Evolutionary conservation across 2,888 invertebrate genomes (phyloP).

Genomic region (Agelastica alni): DNA sequence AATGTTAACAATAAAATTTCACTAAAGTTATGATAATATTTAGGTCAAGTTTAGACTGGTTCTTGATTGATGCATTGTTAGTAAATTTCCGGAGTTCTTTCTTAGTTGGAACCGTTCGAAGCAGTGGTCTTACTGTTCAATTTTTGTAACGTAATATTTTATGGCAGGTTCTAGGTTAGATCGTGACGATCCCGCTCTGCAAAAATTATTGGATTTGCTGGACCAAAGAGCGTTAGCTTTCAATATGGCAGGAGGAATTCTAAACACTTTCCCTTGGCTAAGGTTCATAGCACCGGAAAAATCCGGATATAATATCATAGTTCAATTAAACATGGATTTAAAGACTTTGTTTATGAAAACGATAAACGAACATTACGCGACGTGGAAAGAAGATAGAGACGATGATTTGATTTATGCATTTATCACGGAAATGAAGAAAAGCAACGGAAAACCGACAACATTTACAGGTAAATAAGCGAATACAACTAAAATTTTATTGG

Average conservation of each 20-base stretch:
- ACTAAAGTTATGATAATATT: no score
- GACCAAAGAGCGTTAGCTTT: slow-evolving; percentile 60
- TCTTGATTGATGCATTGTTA: no score
- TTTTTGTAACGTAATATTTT: slow-evolving; percentile 9
- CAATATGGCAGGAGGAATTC: slow-evolving; percentile 53
- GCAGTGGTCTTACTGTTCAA: no score
- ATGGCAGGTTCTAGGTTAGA: slow-evolving; percentile 52
- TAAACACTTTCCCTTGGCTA: slow-evolving; percentile 67
- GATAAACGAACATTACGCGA: slow-evolving; percentile 62
- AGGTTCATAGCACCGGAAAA: slow-evolving; percentile 64
- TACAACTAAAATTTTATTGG: neutral
- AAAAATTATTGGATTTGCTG: slow-evolving; percentile 58
- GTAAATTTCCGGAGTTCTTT: no score
- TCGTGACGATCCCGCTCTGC: slow-evolving; percentile 55
- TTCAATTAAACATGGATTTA: slow-evolving; percentile 62
- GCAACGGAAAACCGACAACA: slow-evolving; percentile 44
- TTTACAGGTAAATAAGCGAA: slow-evolving; percentile 56
- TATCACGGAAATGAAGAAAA: slow-evolving; percentile 63
- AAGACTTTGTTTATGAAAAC: slow-evolving; percentile 61
- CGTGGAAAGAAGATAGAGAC: slow-evolving; percentile 55
- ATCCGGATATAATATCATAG: slow-evolving; percentile 65
- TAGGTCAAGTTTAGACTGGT: no score
- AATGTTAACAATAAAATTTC: no score
- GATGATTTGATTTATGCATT: slow-evolving; percentile 68
- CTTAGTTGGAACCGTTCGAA: no score